Evolutionary conservation across 2,888 invertebrate species (phyloP).

Genomic region (Leucophenga montana): DNA sequence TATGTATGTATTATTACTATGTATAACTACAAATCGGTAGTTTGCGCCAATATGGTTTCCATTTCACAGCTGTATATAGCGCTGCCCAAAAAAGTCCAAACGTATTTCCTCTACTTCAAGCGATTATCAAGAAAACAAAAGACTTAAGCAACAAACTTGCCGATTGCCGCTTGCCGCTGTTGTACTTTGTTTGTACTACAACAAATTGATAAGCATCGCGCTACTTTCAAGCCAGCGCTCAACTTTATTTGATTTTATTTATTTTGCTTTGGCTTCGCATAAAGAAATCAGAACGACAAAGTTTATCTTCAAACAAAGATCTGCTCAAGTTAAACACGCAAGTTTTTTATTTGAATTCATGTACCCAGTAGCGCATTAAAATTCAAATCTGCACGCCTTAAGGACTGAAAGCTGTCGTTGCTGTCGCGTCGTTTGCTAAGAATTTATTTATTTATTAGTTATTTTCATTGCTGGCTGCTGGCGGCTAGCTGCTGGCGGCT

Average conservation of each 20-base stretch:
- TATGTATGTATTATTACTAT: too few species aligned
- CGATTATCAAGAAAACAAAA: neutral
- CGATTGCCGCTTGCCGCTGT: neutral
- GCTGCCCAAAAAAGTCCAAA: neutral
- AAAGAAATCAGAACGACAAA: conserved; percentile 13
- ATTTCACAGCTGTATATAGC: too few species aligned
- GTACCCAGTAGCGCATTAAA: conserved; percentile 16
- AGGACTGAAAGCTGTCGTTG: conserved; percentile 11
- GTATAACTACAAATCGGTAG: too few species aligned
- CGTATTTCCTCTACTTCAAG: neutral
- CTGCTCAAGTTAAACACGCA: conserved; percentile 19
- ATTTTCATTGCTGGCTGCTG: neutral
- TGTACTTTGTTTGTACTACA: too few species aligned
- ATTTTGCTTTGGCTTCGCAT: neutral
- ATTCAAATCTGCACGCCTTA: conserved; percentile 20
- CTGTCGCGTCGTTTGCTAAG: neutral
- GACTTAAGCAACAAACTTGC: conserved; percentile 22
- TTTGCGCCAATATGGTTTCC: too few species aligned
- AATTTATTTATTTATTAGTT: conserved; percentile 7
- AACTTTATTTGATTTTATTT: neutral
- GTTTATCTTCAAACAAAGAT: conserved; percentile 14
- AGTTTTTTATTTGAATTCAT: neutral
- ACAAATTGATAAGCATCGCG: neutral
- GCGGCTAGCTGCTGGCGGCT: neutral
- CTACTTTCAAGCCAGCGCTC: conserved; percentile 11